A percentile compares a stretch with the other conserved stretches of the same genome.
phyloP scores from a whole-genome alignment of 2,113 vertebrate species.

The Corvus cornix region DNA sequence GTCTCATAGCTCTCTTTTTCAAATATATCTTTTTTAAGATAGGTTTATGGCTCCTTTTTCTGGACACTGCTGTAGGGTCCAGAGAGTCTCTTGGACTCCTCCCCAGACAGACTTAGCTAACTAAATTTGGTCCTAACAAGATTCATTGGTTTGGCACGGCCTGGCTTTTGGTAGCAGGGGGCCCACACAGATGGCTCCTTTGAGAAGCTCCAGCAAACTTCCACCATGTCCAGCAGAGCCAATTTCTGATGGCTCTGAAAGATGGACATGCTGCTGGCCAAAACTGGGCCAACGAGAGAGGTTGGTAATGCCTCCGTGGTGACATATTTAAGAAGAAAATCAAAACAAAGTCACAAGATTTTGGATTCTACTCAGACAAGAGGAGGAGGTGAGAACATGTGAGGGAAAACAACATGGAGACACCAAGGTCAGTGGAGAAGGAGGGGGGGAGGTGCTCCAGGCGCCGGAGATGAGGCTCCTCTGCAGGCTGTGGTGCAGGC shows the following conservation, averaged over 20 bases:
- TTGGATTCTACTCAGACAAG: neutral
- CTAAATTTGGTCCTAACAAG: neutral
- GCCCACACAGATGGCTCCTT: neutral
- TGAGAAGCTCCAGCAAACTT: neutral
- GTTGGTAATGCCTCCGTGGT: neutral
- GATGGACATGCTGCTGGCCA: neutral
- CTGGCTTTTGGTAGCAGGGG: neutral
- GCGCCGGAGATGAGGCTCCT: fast-evolving
- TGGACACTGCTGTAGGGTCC: neutral
- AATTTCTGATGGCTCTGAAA: neutral
- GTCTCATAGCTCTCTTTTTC: neutral
- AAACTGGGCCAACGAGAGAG: neutral
- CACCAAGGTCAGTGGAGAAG: neutral
- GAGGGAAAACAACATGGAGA: neutral
- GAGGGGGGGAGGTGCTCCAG: neutral
- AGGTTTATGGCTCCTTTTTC: neutral
- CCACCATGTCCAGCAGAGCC: neutral
- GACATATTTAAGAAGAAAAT: neutral
- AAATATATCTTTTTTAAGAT: neutral
- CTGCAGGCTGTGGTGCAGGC: too few relatives aligned
- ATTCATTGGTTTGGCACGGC: neutral
- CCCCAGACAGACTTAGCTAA: neutral
- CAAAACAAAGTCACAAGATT: neutral
- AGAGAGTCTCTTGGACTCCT: neutral
- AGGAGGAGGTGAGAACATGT: neutral